A percentile compares a stretch with the other conserved stretches of the same genome.
These are phyloP conservation scores for Dicrostonyx torquatus DNA, from an alignment of 2,797 vertebrate genomes.

Conservation along the genomic window DNA sequence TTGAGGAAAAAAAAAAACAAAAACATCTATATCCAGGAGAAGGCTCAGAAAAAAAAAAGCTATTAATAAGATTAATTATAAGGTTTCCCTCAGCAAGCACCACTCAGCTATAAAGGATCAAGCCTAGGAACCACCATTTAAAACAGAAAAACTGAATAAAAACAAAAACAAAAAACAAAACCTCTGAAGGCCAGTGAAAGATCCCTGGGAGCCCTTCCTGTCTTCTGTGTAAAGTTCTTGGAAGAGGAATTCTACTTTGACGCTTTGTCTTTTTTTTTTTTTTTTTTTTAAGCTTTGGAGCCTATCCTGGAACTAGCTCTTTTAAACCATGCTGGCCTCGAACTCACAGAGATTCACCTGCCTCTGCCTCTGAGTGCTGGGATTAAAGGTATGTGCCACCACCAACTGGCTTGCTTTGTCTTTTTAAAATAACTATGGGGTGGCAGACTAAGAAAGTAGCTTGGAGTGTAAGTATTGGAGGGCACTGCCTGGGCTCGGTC, in stretches of 20 bases:
- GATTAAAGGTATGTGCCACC: too few relatives aligned
- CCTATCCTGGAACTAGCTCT: too few relatives aligned
- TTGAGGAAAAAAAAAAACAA: conserved; percentile 66
- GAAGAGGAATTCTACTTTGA: conserved; percentile 50
- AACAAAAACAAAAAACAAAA: conserved; percentile 60
- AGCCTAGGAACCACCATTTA: conserved; percentile 56
- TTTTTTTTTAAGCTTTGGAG: too few relatives aligned
- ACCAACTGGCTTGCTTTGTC: background rate
- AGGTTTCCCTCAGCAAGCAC: conserved; percentile 57
- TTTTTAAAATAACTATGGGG: conserved; percentile 8
- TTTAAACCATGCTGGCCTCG: too few relatives aligned
- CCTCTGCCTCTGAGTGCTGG: too few relatives aligned
- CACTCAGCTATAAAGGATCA: conserved; percentile 32
- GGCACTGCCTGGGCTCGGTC: background rate
- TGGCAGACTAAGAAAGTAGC: conserved; percentile 3
- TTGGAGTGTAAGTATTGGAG: background rate
- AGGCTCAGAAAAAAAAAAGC: background rate
- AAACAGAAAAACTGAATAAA: conserved; percentile 26
- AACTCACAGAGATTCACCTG: too few relatives aligned
- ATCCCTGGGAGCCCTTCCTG: conserved; percentile 18
- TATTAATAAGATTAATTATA: conserved; percentile 43
- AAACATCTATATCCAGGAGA: conserved; percentile 61
- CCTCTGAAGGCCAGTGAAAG: conserved; percentile 18
- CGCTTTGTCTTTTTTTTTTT: background rate
- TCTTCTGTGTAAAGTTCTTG: conserved; percentile 39